Evolutionary conservation across 2,888 invertebrate genomes (phyloP).

Genomic region (Argyra leucocephala): DNA sequence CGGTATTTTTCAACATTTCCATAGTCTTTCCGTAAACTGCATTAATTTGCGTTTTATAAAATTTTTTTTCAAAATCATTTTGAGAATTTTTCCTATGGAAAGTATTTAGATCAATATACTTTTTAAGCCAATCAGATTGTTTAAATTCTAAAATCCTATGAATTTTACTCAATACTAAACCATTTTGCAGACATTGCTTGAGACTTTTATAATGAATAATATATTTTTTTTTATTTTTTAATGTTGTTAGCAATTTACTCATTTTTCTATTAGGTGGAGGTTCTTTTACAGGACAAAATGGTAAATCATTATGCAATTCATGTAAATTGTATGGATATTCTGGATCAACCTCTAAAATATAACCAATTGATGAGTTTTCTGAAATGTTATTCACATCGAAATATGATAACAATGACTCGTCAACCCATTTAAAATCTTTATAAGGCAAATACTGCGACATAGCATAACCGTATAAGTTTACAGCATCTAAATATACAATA

Average conservation of each 20-base stretch:
- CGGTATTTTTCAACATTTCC: conserved; percentile 5
- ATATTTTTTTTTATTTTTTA: conserved; percentile 28
- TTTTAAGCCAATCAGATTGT: conserved; percentile 33
- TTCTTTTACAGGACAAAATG: conserved; percentile 27
- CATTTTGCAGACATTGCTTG: conserved; percentile 19
- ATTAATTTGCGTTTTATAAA: conserved; percentile 8
- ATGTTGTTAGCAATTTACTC: conserved; percentile 27
- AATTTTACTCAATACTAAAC: conserved; percentile 25
- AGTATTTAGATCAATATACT: conserved; percentile 19
- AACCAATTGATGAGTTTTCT: conserved; percentile 20
- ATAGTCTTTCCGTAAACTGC: conserved; percentile 11
- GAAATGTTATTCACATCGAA: conserved; percentile 21
- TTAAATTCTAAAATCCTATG: conserved; percentile 31
- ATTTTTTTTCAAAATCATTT: conserved; percentile 13
- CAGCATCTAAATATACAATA: too few relatives aligned
- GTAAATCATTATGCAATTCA: conserved; percentile 29
- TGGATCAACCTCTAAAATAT: conserved; percentile 30
- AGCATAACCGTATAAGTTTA: conserved; percentile 21
- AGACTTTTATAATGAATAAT: conserved; percentile 34
- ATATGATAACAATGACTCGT: background rate
- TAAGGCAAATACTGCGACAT: conserved; percentile 24
- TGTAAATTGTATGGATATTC: conserved; percentile 23
- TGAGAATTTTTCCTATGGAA: conserved; percentile 9
- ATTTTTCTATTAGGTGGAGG: conserved; percentile 20
- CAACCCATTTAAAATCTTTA: conserved; percentile 24